phyloP scores from a whole-genome alignment of 1,140 invertebrate species.

The Ruditapes philippinarum region DNA sequence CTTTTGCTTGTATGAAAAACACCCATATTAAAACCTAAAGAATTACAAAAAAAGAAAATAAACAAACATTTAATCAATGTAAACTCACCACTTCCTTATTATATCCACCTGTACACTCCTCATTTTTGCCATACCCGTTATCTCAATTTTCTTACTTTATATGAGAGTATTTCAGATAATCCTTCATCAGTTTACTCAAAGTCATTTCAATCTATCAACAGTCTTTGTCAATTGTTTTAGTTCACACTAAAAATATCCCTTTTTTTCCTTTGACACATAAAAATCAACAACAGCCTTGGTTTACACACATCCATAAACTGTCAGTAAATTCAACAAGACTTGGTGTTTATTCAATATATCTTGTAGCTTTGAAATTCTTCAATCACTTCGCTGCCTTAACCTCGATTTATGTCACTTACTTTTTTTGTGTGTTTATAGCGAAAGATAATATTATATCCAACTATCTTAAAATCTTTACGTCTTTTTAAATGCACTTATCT shows the following conservation, averaged over 20 bases:
- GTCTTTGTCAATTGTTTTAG: not conserved
- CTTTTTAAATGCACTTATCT: slow-evolving; percentile 14
- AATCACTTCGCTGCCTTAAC: not conserved
- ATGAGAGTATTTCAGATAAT: not conserved
- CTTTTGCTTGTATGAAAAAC: too few relatives aligned
- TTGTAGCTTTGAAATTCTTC: slow-evolving; percentile 2
- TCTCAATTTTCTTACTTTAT: not conserved
- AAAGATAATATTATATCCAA: slow-evolving; percentile 41
- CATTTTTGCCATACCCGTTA: slow-evolving; percentile 46
- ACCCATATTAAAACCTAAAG: too few relatives aligned
- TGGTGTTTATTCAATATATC: slow-evolving; percentile 6
- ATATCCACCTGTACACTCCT: slow-evolving; percentile 58
- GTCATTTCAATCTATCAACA: not conserved
- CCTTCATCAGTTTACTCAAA: not conserved
- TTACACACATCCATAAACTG: not conserved
- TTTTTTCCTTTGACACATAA: not conserved
- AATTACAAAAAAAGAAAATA: too few relatives aligned
- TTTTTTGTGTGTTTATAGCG: slow-evolving; percentile 15
- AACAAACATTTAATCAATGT: too few relatives aligned
- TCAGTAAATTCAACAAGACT: not conserved
- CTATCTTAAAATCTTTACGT: slow-evolving; percentile 18
- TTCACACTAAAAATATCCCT: not conserved
- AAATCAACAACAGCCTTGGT: not conserved
- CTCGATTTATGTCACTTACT: slow-evolving; percentile 13
- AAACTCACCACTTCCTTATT: slow-evolving; percentile 56